Base-by-base conservation (phyloP, 1,140 invertebrate genomes). In the Planococcus citri region DNA sequence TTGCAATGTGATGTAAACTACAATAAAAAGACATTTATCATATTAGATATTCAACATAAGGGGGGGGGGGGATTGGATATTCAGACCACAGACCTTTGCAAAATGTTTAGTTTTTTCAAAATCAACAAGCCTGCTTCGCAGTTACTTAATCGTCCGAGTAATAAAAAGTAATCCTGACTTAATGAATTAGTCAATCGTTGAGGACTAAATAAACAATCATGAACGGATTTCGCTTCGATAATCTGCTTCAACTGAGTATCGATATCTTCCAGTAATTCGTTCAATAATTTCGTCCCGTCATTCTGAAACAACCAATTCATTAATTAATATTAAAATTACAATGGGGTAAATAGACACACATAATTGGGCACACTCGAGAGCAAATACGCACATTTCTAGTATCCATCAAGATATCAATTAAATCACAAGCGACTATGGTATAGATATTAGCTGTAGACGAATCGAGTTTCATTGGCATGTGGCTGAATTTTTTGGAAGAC, bases 101-200 rank as follows among this genome's bases (percentile, higher is more conserved):
- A 88, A 69, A 96, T 82, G 64, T 87, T 85, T 20, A 88, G 86
- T 72, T 86, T 86, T 61, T 91, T 88, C 17, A 97, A 84, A 70
- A 88, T 80, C 69, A 82, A 83, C 27, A 87, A 80, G 0, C 93
- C 94, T 67, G 84, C 83, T 41, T 81, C 80, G n/a, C 85, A 85
- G 64, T 87, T 86, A 71, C 88, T 92, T 69, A 97, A 81, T 72
- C 90, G 87, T 1, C 94, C 95, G 68, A 97, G 85, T 74, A 95
- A 91, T 1, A 97, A 80, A 77, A 97, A 98, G 80, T 97, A 97
- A 78, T 90, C 88, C 77, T 95, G 92, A 77, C 90, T 91, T 76
- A 93, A 88, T 4, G 92, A 94, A 72, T 87, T 91, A 68, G 86
- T 83, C 81, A 97, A 86, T 76, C 91, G 88, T 71, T 88, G 85